These are phyloP conservation scores for Glomeris marginata DNA, from an alignment of 2,888 invertebrate genomes.

Conservation along the genomic window DNA sequence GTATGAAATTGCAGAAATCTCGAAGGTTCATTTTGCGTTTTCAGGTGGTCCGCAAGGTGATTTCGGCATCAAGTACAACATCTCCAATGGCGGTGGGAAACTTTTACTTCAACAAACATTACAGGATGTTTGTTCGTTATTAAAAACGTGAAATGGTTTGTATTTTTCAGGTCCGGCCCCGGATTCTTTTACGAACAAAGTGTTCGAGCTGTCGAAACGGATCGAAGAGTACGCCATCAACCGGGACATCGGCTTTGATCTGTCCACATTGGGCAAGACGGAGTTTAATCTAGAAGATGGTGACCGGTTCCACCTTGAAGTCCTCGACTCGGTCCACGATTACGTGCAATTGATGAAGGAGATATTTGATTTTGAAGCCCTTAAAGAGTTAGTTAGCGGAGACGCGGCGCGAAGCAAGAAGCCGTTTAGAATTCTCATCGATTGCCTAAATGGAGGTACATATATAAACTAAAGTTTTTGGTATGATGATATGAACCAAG, in stretches of 20 bases:
- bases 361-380: constrained; percentile 83
- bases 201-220: constrained; percentile 60
- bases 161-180: constrained; percentile 62
- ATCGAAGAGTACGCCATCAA: constrained; percentile 68
- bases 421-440: constrained; percentile 71
- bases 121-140: constrained; percentile 1
- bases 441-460: constrained; percentile 80
- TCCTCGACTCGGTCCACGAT: constrained; percentile 79
- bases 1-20: too few species aligned
- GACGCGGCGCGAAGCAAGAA: constrained; percentile 35
- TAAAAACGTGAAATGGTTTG: not conserved
- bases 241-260: constrained; percentile 57
- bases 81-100: constrained; percentile 66
- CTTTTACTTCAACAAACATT: too few species aligned
- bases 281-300: constrained; percentile 49
- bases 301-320: constrained; percentile 59
- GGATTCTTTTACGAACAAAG: constrained; percentile 71
- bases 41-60: constrained; percentile 85
- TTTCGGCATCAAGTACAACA: constrained; percentile 98
- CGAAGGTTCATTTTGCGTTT: too few species aligned
- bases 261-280: constrained; percentile 52
- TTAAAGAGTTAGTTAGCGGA: constrained; percentile 57
- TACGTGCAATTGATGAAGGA: constrained; percentile 84
- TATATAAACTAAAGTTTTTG: not conserved
- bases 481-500: not conserved